Percentiles rank a stretch among this genome's conserved stretches.
Evolutionary conservation across 2,888 invertebrate genomes (phyloP).

Genomic region (Petrolisthes manimaculis): DNA sequence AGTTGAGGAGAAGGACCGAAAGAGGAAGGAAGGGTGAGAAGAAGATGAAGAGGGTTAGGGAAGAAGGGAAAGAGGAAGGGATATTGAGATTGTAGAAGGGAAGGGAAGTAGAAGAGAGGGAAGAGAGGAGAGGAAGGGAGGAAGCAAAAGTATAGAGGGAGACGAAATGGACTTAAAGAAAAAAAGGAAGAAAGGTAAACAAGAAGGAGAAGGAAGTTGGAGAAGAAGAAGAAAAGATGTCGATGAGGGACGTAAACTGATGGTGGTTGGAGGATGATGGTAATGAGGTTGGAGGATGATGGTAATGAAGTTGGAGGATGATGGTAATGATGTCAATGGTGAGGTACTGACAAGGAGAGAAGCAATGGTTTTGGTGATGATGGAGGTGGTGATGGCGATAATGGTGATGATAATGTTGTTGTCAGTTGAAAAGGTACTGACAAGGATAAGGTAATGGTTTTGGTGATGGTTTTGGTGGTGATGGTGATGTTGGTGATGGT

Average conservation of each 20-base stretch:
- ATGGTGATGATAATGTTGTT: neutral
- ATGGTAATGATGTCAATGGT: neutral
- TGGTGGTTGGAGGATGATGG: neutral
- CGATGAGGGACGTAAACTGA: neutral
- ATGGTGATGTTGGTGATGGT: neutral
- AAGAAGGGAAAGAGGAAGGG: neutral
- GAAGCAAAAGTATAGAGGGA: neutral
- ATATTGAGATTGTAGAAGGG: neutral
- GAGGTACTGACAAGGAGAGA: neutral
- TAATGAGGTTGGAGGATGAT: neutral
- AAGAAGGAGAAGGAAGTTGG: neutral
- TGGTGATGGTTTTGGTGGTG: neutral
- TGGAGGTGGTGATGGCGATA: neutral
- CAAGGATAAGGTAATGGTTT: neutral
- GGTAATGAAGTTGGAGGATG: neutral
- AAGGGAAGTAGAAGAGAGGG: neutral
- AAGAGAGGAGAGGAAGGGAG: neutral
- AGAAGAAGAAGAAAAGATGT: neutral
- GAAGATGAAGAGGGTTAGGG: neutral
- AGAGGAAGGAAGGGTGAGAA: neutral
- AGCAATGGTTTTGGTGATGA: neutral
- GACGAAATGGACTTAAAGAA: neutral
- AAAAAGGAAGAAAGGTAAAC: neutral
- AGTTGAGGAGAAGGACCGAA: neutral
- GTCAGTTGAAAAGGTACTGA: neutral